Evolutionary conservation across 37 sponge, comb jelly and placozoan genomes (phyloP), one percentile per base, ranked within the genome.

Genomic region (Hexactinellida sp.): DNA sequence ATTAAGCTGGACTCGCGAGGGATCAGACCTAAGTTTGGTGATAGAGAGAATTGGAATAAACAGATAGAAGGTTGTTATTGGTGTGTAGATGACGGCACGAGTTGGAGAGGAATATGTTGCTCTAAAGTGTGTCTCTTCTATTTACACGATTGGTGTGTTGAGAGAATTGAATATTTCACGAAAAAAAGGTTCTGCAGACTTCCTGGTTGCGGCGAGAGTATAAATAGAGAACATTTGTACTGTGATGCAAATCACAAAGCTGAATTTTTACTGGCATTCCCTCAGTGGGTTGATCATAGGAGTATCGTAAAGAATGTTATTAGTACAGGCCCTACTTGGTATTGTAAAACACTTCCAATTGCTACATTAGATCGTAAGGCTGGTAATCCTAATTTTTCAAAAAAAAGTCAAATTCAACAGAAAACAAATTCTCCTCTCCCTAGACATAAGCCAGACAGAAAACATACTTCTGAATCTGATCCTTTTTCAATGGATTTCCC

Each of bases 91-190:
- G 76, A 10, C 13, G 5, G 13, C 28, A 63, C 21, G 5, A 23
- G 13, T 63, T 63, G 3, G 25, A 25, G 3, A 21, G 76, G 76
- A 63, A 63, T 63, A 25, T 63, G 76, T 63, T 63, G 76, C 13
- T 63, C 76, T 10, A 63, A 63, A 63, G 76, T 21, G 3, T 63
- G 76, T 63, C 34, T 63, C 76, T 63, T 63, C 76, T 63, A 63
- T 63, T 28, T 63, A 10, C 76, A 63, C 13, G 76, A 63, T 10
- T 63, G 76, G 76, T 63, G 76, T 63, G 76, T 63, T 10, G 76
- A 63, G 76, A 63, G 30, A 63, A 23, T n/a, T 25, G 32, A 63
- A 32, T 63, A n/a, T 23, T 63, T 63, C 3, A 63, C 76, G 3
- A 63, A 63, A 32, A 63, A 23, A n/a, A n/a, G 13, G 76, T 63